Percentiles rank a stretch among this genome's conserved stretches.
These are phyloP conservation scores for Gnatocerus cornutus DNA, from an alignment of 2,888 invertebrate genomes.

Conservation along the genomic window DNA sequence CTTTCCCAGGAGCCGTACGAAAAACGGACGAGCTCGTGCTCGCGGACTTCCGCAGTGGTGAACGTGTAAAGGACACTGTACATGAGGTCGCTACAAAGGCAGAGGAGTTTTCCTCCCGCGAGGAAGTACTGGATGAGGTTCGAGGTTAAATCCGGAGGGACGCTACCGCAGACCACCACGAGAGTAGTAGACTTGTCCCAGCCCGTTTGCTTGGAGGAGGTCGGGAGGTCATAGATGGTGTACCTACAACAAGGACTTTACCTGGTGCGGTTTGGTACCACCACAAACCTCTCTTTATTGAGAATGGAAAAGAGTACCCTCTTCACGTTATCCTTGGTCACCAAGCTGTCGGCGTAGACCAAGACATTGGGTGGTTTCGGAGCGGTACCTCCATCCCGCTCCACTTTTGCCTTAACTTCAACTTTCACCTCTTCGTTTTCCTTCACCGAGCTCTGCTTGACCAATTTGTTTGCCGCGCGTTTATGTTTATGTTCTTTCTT, in stretches of 20 bases:
- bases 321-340: slow-evolving; percentile 83
- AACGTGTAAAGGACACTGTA: slow-evolving; percentile 86
- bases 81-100: slow-evolving; percentile 86
- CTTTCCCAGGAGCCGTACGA: slow-evolving; percentile 89
- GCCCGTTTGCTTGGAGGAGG: slow-evolving; percentile 57
- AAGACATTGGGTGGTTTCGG: slow-evolving; percentile 86
- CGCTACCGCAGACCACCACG: slow-evolving; percentile 86
- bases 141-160: slow-evolving; percentile 78
- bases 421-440: slow-evolving; percentile 49
- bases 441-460: slow-evolving; percentile 53
- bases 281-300: slow-evolving; percentile 73
- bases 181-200: slow-evolving; percentile 70
- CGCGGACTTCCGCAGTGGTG: slow-evolving; percentile 88
- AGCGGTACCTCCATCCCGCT: background rate
- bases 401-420: slow-evolving; percentile 38
- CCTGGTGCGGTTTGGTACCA: no score
- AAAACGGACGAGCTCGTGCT: slow-evolving; percentile 88
- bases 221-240: slow-evolving; percentile 76
- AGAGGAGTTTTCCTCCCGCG: slow-evolving; percentile 83
- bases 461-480: slow-evolving; percentile 55
- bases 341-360: slow-evolving; percentile 86
- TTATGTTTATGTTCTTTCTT: slow-evolving; percentile 38
- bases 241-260: slow-evolving; percentile 69
- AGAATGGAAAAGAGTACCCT: slow-evolving; percentile 80
- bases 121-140: slow-evolving; percentile 82